Conservation (phyloP, 2,113 vertebrate species). For the Vombatus ursinus region DNA sequence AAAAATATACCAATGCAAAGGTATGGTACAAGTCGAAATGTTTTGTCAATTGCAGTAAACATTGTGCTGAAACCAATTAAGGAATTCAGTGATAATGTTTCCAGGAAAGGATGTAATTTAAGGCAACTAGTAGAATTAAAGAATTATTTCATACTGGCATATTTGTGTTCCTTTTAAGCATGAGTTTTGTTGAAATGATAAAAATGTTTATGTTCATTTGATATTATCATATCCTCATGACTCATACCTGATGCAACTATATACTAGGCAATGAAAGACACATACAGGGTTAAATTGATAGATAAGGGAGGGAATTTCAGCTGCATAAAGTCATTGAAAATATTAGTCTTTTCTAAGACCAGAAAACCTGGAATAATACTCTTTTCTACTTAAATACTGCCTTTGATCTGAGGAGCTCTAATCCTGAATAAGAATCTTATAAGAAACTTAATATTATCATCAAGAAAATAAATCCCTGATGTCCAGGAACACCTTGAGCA, state of each 20-base stretch:
- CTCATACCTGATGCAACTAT: slow-evolving; percentile 48
- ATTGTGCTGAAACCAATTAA: slow-evolving; percentile 50
- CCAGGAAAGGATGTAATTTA: slow-evolving; percentile 48
- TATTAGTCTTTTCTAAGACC: slow-evolving; percentile 24
- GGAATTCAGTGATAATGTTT: slow-evolving; percentile 33
- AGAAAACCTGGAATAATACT: slow-evolving; percentile 47
- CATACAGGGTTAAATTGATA: slow-evolving; percentile 32
- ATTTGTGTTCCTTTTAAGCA: slow-evolving; percentile 18
- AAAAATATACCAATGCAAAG: slow-evolving; percentile 50
- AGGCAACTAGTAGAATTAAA: slow-evolving; percentile 36
- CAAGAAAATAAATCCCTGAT: slow-evolving; percentile 20
- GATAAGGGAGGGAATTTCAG: slow-evolving; percentile 40
- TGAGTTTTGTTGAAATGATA: slow-evolving; percentile 14
- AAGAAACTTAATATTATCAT: slow-evolving; percentile 21
- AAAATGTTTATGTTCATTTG: slow-evolving; percentile 45
- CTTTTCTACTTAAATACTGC: slow-evolving; percentile 36
- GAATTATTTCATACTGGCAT: background rate
- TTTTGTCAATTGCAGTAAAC: slow-evolving; percentile 47
- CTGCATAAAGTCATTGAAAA: slow-evolving; percentile 21
- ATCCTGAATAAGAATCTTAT: slow-evolving; percentile 32
- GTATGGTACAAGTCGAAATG: slow-evolving; percentile 25
- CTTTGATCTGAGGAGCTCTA: slow-evolving; percentile 47
- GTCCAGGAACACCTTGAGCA: slow-evolving; percentile 44
- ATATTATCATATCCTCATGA: slow-evolving; percentile 44
- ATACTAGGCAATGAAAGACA: slow-evolving; percentile 29